Evolutionary conservation across 2,888 invertebrate species (phyloP).

Genomic region (Noctua janthe): DNA sequence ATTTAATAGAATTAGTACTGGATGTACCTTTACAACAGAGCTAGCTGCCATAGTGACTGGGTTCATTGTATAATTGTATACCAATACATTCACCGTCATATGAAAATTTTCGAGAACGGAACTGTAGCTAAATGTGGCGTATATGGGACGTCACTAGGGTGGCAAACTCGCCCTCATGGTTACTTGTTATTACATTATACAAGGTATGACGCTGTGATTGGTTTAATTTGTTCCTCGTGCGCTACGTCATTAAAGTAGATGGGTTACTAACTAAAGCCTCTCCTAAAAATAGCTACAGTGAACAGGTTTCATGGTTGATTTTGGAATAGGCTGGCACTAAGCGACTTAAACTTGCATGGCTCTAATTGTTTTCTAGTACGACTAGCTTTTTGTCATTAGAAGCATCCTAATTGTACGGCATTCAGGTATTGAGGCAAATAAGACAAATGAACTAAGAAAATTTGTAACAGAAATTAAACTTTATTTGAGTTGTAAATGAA

Average conservation of each 20-base stretch:
- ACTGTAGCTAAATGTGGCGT: background rate
- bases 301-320: background rate
- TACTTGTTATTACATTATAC: background rate
- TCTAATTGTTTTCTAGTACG: background rate
- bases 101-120: slow-evolving; percentile 1
- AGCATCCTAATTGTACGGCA: no score
- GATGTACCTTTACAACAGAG: background rate
- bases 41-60: background rate
- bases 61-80: background rate
- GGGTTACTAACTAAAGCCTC: background rate
- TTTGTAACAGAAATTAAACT: background rate
- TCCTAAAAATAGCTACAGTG: background rate
- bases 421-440: background rate
- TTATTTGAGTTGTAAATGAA: background rate
- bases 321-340: background rate
- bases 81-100: background rate
- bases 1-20: background rate
- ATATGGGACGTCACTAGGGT: slow-evolving; percentile 4
- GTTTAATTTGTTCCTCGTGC: background rate
- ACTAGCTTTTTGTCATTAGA: background rate
- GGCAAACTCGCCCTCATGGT: slow-evolving; percentile 3
- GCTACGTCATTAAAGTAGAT: slow-evolving; percentile 13
- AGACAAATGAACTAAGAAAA: background rate
- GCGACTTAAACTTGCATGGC: background rate
- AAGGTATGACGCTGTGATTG: slow-evolving; percentile 6